These are phyloP conservation scores for Setipinna tenuifilis DNA, from an alignment of 2,797 vertebrate genomes.

Conservation along the genomic window DNA sequence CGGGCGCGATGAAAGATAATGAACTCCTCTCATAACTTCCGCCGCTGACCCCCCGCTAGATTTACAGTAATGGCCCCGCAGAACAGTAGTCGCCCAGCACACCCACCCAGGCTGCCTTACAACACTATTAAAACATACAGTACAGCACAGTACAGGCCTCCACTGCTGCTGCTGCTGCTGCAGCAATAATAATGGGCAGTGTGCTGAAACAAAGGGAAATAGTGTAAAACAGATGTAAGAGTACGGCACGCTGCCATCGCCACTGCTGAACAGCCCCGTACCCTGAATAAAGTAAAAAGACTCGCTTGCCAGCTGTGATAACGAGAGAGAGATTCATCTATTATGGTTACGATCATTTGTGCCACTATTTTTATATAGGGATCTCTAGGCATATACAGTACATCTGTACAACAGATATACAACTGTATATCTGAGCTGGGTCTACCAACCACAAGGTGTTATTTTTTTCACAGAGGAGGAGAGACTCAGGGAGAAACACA, in stretches of 20 bases:
- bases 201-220: conserved; percentile 8
- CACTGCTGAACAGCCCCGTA: background rate
- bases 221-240: background rate
- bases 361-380: background rate
- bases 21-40: conserved; percentile 50
- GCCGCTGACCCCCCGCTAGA: background rate
- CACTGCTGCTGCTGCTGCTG: background rate
- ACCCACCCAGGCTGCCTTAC: background rate
- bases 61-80: conserved; percentile 3
- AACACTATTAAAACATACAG: conserved; percentile 13
- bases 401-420: too few relatives aligned
- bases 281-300: background rate
- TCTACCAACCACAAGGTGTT: too few relatives aligned
- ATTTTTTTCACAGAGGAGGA: background rate
- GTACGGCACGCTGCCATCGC: background rate
- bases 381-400: background rate
- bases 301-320: background rate
- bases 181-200: background rate
- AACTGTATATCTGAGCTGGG: too few relatives aligned
- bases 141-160: too few relatives aligned
- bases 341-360: conserved; percentile 21
- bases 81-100: background rate
- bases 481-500: background rate
- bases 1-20: conserved; percentile 56
- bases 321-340: background rate